These are phyloP conservation scores for Muscicapa adusta DNA, from an alignment of 2,113 vertebrate species.

Conservation along the genomic window DNA sequence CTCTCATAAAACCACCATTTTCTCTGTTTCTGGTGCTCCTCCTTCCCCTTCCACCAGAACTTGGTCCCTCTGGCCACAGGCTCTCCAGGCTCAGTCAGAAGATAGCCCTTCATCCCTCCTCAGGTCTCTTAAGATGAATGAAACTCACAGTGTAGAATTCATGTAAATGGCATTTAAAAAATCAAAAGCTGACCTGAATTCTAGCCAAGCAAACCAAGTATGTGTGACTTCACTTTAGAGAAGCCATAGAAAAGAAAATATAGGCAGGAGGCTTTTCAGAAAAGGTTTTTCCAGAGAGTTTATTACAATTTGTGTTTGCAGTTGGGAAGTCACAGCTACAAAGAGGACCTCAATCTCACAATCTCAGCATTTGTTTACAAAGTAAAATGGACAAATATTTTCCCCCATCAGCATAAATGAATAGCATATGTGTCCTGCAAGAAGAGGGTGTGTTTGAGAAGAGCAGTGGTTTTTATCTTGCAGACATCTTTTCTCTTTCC, in stretches of 20 bases:
- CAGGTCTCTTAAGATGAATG: background rate
- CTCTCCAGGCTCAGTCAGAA: background rate
- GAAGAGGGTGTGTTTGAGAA: background rate
- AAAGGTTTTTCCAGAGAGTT: background rate
- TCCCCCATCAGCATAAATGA: background rate
- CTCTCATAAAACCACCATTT: background rate
- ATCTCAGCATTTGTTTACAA: background rate
- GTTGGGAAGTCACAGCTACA: background rate
- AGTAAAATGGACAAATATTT: background rate
- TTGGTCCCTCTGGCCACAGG: fast-evolving
- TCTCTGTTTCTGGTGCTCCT: background rate
- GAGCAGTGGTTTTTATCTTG: background rate
- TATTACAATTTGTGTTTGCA: background rate
- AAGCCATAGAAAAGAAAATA: background rate
- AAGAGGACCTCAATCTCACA: background rate
- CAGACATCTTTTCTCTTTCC: background rate
- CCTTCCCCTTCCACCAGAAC: background rate
- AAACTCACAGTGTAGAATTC: background rate
- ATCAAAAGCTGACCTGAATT: background rate
- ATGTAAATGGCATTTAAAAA: background rate
- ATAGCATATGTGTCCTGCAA: background rate
- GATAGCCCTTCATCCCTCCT: background rate
- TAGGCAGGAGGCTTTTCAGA: background rate
- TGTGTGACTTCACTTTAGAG: background rate
- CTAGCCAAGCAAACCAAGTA: background rate